These are phyloP conservation scores for Labeo calbasu DNA, from an alignment of 2,797 vertebrate species.

Conservation along the genomic window DNA sequence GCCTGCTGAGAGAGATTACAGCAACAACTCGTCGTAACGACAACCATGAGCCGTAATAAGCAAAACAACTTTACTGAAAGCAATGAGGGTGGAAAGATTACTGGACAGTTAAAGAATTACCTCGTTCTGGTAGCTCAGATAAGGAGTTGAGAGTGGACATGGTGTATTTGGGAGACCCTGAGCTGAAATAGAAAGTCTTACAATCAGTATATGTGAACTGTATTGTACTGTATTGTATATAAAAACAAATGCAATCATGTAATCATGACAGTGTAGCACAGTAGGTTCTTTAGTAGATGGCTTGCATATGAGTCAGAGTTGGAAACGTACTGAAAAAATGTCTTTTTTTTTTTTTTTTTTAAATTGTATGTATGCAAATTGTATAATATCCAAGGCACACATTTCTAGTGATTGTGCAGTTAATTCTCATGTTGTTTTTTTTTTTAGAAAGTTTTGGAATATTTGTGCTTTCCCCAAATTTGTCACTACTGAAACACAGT, in stretches of 20 bases:
- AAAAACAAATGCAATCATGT: background rate
- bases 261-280: background rate
- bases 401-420: too few relatives aligned
- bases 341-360: too few relatives aligned
- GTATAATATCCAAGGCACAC: too few relatives aligned
- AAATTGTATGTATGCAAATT: too few relatives aligned
- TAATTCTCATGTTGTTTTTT: too few relatives aligned
- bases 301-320: background rate
- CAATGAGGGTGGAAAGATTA: background rate
- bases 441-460: too few relatives aligned
- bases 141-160: conserved; percentile 65
- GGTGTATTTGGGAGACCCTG: conserved; percentile 69
- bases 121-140: conserved; percentile 68
- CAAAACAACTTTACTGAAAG: background rate
- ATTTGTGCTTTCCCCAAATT: too few relatives aligned
- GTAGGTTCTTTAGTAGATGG: background rate
- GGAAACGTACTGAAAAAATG: too few relatives aligned
- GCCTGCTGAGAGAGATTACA: conserved; percentile 45
- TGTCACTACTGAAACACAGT: too few relatives aligned
- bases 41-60: background rate
- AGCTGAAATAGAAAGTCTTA: conserved; percentile 59
- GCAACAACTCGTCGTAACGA: background rate
- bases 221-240: background rate
- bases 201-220: background rate
- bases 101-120: conserved; percentile 46